Base-by-base conservation (phyloP, 1,140 invertebrate genomes). In the Armadillidium nasatum region DNA sequence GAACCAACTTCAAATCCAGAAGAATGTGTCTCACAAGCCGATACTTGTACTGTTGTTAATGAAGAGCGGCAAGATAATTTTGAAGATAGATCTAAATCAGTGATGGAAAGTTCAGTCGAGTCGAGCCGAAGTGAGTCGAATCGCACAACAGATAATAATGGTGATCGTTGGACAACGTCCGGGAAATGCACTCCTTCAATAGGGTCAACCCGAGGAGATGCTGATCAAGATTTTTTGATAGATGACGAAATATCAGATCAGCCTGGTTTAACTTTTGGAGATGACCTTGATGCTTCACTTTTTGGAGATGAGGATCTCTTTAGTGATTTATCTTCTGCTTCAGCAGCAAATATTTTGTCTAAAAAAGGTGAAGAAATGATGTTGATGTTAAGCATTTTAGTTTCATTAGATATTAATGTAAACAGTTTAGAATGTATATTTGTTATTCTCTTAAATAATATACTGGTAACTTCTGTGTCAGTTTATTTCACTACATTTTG, bases 201-300 rank as follows among this genome's bases (percentile, higher is more conserved):
- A 21, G 76, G 23, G 7, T 66, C 73, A 15, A 91, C 90, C 0
- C 88, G 92, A 74, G 89, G 88, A 7, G 88, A 90, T 76, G 89
- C 89, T 69, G 90, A 90, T 60, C 87, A 90, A 74, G 89, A 90
- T 82, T 91, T 89, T 85, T 88, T 93, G 66, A 92, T 93, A 78
- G 94, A 95, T 82, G 94, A 95, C 82, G 94, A 95, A 84, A 95
- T 95, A 70, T 92, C 92, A 11, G 94, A 95, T 85, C 94, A 95
- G 83, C 94, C 94, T 10, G 93, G 90, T 0, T 84, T 95, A 71
- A 87, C 92, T 2, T 93, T 94, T 54, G 73, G 73, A 22, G 73
- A 75, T 10, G 73, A 75, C 7, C 33, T 67, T 33, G 15, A 68
- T 46, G 21, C 22, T 19, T 75, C 73, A 10, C 44, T 68, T 23